Evolutionary conservation across 2,888 invertebrate genomes (phyloP), one percentile per base, ranked within the genome.

Genomic region (Folsomia candida): DNA sequence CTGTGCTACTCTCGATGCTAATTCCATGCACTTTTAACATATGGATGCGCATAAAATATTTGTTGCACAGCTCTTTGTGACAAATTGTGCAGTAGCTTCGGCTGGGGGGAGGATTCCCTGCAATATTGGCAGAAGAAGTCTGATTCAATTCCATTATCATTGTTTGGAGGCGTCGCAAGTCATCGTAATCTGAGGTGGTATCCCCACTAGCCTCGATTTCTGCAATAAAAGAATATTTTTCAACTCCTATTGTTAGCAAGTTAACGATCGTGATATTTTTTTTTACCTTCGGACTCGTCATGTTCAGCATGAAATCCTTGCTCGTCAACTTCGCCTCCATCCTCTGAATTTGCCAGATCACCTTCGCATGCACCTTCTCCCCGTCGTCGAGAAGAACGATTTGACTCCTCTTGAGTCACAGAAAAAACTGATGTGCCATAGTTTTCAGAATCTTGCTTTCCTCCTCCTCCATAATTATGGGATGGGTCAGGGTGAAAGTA

Each of bases 11-110:
- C 84, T 94, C 94, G 63, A 95, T 90, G 82, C 94, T 93, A 80
- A 95, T 95, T 59, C 94, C 94, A 84, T 95, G 99, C 94, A 99
- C 97, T 83, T 97, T 90, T 82, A 96, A 91, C 94, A 97, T 97
- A 86, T 99, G 99, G 1, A 97, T 98, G 83, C 97, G 95, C 91
- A 99, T 94, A 84, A 99, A 99, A 83, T 99, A 99, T 84, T 99
- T 99, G 86, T 99, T 99, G 86, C 98, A 99, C 80, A 99, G 86
- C 85, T 98, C 97, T 84, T 97, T 97, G 86, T 97, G 97, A 85
- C 97, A 97, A 76, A 97, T 95, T 83, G 96, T 96, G 83, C 97
- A 97, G 83, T 94, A 95, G 81, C 94, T 94, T 74, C 83, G 81
- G 28, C 82, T 80, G 26, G 81, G 73, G n/a, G 80, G 76, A 51